A percentile compares a stretch with the other conserved stretches of the same genome.
These are phyloP conservation scores for Cyphomyrmex costatus DNA, from an alignment of 1,140 invertebrate species.

Conservation along the genomic window DNA sequence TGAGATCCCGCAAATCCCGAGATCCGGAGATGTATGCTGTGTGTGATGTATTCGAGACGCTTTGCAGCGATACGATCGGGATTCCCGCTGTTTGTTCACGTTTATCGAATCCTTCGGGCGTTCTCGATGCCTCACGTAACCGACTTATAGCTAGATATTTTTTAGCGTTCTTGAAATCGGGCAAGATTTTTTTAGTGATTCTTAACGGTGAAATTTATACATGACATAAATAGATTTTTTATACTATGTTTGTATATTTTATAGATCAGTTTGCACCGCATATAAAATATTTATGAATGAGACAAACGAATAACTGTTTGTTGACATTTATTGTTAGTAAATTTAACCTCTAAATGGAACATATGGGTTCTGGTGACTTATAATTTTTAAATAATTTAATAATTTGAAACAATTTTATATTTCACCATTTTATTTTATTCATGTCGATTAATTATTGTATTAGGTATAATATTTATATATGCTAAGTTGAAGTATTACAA, in stretches of 20 bases:
- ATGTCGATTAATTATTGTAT: too few relatives aligned
- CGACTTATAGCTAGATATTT: conserved; percentile 16
- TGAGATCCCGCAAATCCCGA: conserved; percentile 65
- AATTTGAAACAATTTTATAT: too few relatives aligned
- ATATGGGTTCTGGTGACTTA: too few relatives aligned
- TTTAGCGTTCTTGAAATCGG: conserved; percentile 17
- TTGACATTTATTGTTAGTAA: neutral
- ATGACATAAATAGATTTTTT: neutral
- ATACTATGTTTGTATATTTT: neutral
- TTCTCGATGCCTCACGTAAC: conserved; percentile 20
- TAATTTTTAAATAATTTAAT: too few relatives aligned
- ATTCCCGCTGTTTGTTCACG: conserved; percentile 64
- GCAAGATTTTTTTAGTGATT: neutral
- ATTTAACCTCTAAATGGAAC: neutral
- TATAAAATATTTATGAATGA: neutral
- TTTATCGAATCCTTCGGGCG: conserved; percentile 68
- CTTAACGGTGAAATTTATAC: neutral
- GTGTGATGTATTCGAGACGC: conserved; percentile 35
- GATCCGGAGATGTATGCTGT: conserved; percentile 63
- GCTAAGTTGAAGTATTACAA: too few relatives aligned
- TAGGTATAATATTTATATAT: too few relatives aligned
- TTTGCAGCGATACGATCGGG: conserved; percentile 43
- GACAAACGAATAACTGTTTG: neutral
- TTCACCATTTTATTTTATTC: too few relatives aligned
- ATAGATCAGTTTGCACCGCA: neutral